Base-by-base conservation (phyloP, 2,888 invertebrate species). In the Drosophila limbata region DNA sequence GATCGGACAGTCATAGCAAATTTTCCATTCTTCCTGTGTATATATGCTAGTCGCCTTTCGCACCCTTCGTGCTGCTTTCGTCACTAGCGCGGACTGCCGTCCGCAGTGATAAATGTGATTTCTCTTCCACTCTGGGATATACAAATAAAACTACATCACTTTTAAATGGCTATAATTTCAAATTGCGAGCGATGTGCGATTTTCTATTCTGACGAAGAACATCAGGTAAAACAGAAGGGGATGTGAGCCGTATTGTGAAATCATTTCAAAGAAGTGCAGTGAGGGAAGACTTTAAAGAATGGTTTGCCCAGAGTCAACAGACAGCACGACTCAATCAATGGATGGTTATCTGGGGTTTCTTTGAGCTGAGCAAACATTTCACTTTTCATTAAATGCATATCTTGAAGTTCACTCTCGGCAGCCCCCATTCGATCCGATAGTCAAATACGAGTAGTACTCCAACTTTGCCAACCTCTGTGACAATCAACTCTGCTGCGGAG, bases 401-500 rank as follows among this genome's bases (percentile, higher is more conserved):
- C 39, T 53, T 61, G 28, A 55, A 35, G 60, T 28, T 53, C 10
- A 13, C 31, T 55, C 19, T 39, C 33, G 10, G 13, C 19, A 21
- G 13, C 6, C 33, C 45, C 28, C 10, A 13, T 52, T 65, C 44
- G 28, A 37, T 59, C 25, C 17, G 31, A 60, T 60, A 65, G 60
- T 45, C 60, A 65, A 52, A 64, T 52, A 69, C 28, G 15, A 25
- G 33, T 1, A 53, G 63, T 44, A 25, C 31, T 45, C 13, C 28
- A 48, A 64, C 56, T 57, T 44, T 25, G 47, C 44, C 65, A 64
- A 44, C 67, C 50, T 73, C 56, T 68, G 61, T 40, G 71, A 64
- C 62, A 68, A 67, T 76, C 73, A 61, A 71, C 45, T n/a, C 21
- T 15, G 47, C 31, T 62, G 50, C 11, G 33, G 55, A 69, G 51